phyloP scores from a whole-genome alignment of 1,140 invertebrate genomes.

The Trialeurodes vaporariorum region DNA sequence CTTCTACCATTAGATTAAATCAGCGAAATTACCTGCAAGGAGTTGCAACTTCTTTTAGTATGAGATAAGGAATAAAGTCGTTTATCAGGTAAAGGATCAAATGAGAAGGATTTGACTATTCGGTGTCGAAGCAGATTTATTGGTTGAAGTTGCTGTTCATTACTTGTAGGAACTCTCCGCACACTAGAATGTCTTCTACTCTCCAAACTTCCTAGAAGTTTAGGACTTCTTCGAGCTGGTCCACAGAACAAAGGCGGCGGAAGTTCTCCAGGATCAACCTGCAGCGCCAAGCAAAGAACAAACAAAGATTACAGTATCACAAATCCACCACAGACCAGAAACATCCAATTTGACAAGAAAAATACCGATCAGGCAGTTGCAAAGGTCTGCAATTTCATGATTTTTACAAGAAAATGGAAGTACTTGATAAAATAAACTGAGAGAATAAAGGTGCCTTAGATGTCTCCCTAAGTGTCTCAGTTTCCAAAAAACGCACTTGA shows the following conservation, averaged over 20 bases:
- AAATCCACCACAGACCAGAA: too few species aligned
- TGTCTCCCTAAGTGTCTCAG: too few species aligned
- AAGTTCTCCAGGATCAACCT: too few species aligned
- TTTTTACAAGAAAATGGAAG: too few species aligned
- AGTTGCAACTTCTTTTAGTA: slow-evolving; percentile 17
- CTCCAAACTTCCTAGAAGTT: slow-evolving; percentile 41
- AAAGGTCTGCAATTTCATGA: too few species aligned
- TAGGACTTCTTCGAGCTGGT: slow-evolving; percentile 56
- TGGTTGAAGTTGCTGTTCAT: not conserved
- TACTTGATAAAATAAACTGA: too few species aligned
- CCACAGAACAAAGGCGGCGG: slow-evolving; percentile 55
- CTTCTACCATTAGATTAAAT: not conserved
- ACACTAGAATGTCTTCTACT: slow-evolving; percentile 44
- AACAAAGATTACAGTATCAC: too few species aligned
- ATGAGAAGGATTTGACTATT: slow-evolving; percentile 20
- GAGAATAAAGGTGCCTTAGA: too few species aligned
- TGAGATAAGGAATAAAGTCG: slow-evolving; percentile 11
- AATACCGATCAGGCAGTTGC: too few species aligned
- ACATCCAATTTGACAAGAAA: too few species aligned
- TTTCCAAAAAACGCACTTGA: too few species aligned
- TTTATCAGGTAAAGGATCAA: slow-evolving; percentile 25
- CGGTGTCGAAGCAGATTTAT: slow-evolving; percentile 12
- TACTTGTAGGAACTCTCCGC: slow-evolving; percentile 26
- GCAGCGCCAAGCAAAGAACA: slow-evolving; percentile 54
- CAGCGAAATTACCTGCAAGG: slow-evolving; percentile 16